Base-by-base conservation (phyloP, 2,797 vertebrate species). In the Sternarchorhynchus goeldii region DNA sequence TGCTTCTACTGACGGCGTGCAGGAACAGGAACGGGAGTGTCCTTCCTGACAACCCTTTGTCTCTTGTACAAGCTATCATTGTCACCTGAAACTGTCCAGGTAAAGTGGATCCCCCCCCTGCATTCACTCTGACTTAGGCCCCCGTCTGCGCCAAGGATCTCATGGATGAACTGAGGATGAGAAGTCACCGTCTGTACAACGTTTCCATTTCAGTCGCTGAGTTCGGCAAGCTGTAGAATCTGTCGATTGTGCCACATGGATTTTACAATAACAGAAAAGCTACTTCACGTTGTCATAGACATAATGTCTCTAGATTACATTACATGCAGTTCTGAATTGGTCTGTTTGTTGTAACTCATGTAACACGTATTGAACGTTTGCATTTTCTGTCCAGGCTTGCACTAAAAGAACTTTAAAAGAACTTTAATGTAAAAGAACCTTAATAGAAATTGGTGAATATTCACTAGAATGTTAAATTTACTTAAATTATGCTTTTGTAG, bases 1-100 rank as follows among this genome's bases (percentile, higher is more conserved):
- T 36, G 31, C n/a, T 66, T 71, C 39, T 17, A 71, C 20, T 77
- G 69, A 77, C 79, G 73, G 20, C 18, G 39, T 50, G 50, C 17
- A 20, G 62, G 39, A 31, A 45, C 17, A 20, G 62, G 39, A 31
- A 45, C 41, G 55, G 60, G 50, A 31, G 41, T 16, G 39, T 58
- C 39, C 63, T 60, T 73, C 53, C 39, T 59, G 56, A 56, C 36
- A 56, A 32, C 69, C 67, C 57, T 59, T 65, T 67, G 55, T 68
- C 63, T 14, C 50, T 5, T 25, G n/a, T 32, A 45, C 31, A 32
- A 41, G 53, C 55, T 53, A 21, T 68, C 63, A 62, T 34, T 77
- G 55, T 55, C 6, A 16, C 25, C 20, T 65, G 21, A 78, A 45
- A 16, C 17, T 18, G 39, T 72, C 74, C 21, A 63, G 72, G 57